Base-by-base conservation (phyloP, 2,888 invertebrate species). In the Yponomeuta plumbellus region DNA sequence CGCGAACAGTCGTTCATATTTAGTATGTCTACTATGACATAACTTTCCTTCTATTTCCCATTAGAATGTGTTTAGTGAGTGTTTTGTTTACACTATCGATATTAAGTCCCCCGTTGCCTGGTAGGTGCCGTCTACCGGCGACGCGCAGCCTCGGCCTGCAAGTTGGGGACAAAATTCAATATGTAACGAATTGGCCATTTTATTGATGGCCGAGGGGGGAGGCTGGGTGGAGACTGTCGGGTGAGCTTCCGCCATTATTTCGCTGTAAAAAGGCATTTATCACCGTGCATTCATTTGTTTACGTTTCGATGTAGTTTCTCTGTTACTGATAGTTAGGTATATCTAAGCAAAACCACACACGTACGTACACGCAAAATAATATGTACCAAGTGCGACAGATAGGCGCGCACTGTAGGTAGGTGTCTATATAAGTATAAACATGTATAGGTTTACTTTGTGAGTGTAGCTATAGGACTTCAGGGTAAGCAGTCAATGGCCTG, bases 151-250 rank as follows among this genome's bases (percentile, higher is more conserved):
- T 85, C 85, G 76, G 76, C 79, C 75, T 79, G 79, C 83, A 85
- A 85, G 84, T 88, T 88, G 79, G 79, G 80, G 80, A 88, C 85
- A 88, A 90, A 91, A 90, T 89, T 88, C 91, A 88, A 89, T 90
- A n/a, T n/a, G n/a, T n/a, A 91, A 85, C 85, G 90, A 90, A 88
- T 90, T 91, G 89, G 91, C 91, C 92, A 92, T 92, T 92, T 92
- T 92, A 91, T 91, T 89, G 91, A 91, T 89, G 89, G 86, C 85
- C 79, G 87, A 89, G 87, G 80, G 80, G 89, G 86, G 84, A 86
- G 86, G 85, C 80, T 88, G 89, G 90, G 88, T 84, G 88, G 88
- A 87, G 89, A 87, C 86, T 79, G 79, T 82, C 77, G 76, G 83
- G 85, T 84, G 83, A 88, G 85, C 85, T 88, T 86, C 85, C 85